Conservation (phyloP, 2,888 invertebrate genomes). For the Siphlonurus alternatus region DNA sequence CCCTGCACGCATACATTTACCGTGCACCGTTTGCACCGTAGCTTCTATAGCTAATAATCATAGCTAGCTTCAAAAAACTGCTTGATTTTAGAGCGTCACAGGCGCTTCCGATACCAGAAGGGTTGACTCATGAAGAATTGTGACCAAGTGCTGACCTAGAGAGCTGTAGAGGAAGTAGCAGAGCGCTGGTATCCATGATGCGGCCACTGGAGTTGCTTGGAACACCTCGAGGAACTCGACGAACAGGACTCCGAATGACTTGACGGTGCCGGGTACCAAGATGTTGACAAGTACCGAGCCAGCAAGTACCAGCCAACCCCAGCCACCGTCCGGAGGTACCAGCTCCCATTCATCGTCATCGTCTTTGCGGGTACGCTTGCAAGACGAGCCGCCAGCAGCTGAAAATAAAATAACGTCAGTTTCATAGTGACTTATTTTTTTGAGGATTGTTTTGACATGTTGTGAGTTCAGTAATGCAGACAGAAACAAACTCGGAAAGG, state of each 20-base stretch:
- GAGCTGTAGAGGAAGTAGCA: slow-evolving; percentile 82
- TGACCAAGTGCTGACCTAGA: slow-evolving; percentile 51
- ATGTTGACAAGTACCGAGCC: slow-evolving; percentile 68
- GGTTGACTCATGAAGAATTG: no score
- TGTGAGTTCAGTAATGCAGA: no score
- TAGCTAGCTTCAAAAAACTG: neutral
- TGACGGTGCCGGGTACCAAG: slow-evolving; percentile 70
- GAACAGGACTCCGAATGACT: slow-evolving; percentile 72
- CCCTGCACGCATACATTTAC: slow-evolving; percentile 34
- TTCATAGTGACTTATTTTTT: no score
- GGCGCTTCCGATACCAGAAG: no score
- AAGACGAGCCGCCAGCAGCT: no score
- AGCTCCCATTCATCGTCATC: slow-evolving; percentile 35
- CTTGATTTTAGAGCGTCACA: no score
- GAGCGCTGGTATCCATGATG: slow-evolving; percentile 71
- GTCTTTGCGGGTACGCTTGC: neutral
- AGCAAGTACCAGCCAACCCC: slow-evolving; percentile 38
- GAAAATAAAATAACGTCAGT: no score
- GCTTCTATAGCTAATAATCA: no score
- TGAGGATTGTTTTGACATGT: no score
- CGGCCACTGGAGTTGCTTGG: slow-evolving; percentile 49
- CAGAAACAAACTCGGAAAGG: no score
- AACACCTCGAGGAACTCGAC: slow-evolving; percentile 69
- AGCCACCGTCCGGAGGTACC: slow-evolving; percentile 51
- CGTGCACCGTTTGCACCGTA: neutral